Evolutionary conservation across 2,113 vertebrate species (phyloP), one percentile per base, ranked within the genome.

Genomic region (Himantopus leucocephalus): DNA sequence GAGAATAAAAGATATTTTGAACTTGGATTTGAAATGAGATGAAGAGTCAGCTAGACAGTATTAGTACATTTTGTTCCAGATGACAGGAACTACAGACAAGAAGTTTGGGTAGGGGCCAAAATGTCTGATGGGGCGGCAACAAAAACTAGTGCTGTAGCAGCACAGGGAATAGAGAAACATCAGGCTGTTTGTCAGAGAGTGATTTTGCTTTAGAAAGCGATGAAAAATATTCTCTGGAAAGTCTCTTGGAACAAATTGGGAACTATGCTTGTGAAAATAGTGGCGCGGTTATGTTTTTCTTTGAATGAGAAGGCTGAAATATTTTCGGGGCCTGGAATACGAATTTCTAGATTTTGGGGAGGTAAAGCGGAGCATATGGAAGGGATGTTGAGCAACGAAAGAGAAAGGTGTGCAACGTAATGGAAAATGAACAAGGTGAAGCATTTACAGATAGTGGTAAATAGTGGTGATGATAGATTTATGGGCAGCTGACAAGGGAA

Each of bases 61-160:
- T 94, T 92, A 81, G 52, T 8, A 32, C 68, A 30, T 34, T 43
- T 94, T 94, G 53, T 97, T 94, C 85, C 88, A 94, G 68, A 86
- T 94, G 94, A 91, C 47, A 68, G 79, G 67, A 95, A 12, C 8
- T 23, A 52, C 62, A 94, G 74, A 93, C 10, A 60, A 90, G 75
- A 29, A 68, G 35, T 71, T 93, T 96, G 96, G 96, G 64, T 74
- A 17, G 48, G 35, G 52, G 78, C 96, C 95, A 96, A 43, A 93
- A 66, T 24, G 85, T 96, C 95, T 95, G 94, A 17, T 52, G 63
- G 66, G 70, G 35, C 8, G 3, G 80, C 58, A 81, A 58, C 70
- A 87, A 60, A 90, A 92, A 3, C 50, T 62, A 30, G 41, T 20
- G 39, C 9, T 87, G 53, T 10, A 34, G 43, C 35, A 70, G 79